Conservation (phyloP, 2,888 invertebrate species). For the Rotaria sp. region DNA sequence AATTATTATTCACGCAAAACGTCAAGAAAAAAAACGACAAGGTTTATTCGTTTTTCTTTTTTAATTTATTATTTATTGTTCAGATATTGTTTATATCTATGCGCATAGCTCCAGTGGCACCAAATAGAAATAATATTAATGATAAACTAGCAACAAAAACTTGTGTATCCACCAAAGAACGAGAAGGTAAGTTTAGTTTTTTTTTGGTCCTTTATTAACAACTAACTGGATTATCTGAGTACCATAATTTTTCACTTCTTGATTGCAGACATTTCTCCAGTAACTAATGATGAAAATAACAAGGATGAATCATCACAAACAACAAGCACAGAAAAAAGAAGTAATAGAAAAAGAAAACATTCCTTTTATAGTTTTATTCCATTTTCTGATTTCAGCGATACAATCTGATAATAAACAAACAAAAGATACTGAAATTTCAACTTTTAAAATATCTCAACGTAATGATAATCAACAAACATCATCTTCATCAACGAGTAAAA, state of each 20-base stretch:
- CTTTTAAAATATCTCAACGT: neutral
- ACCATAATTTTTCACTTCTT: neutral
- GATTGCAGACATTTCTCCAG: neutral
- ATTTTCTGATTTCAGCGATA: too few species aligned
- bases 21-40: neutral
- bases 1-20: neutral
- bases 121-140: neutral
- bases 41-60: neutral
- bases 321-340: neutral
- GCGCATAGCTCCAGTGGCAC: neutral
- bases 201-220: neutral
- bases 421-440: too few species aligned
- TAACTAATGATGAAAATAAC: neutral
- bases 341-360: neutral
- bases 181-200: neutral
- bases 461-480: neutral
- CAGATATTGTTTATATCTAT: neutral
- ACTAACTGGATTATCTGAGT: too few species aligned
- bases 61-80: neutral
- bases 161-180: neutral
- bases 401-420: too few species aligned
- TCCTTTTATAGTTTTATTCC: neutral
- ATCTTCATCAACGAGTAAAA: neutral
- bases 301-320: neutral
- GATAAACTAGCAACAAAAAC: neutral